Evolutionary conservation across 53 echinoderm and acorn worm species (phyloP), one percentile per base, ranked within the genome.

Genomic region (Stichopus horrens): DNA sequence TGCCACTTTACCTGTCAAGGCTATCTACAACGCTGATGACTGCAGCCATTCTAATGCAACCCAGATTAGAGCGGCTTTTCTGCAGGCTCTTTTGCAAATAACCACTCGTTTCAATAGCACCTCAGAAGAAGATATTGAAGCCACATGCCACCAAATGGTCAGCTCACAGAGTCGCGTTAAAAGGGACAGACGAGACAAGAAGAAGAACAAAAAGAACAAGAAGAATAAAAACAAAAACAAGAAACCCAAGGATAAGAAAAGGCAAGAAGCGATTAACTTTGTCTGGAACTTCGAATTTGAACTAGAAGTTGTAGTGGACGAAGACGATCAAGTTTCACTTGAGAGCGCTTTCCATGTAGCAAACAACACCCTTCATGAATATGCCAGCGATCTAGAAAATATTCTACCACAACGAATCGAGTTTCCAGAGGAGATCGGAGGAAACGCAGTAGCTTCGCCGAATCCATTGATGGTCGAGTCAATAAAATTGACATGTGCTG

Each of bases 111-210:
- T 65, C 5, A 86, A 87, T 56, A 74, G 92, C 71, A 93, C 93
- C 86, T 81, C 88, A 18, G 86, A 90, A 6, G 86, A 90, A 74
- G 89, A 94, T 56, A 89, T 94, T 10, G 76, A 91, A 14, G 93
- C 93, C 21, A 90, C 83, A 0, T 94, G 95, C 18, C 93, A 93
- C 11, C 87, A 74, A 0, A 75, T 87, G 6, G 9, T 57, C 14
- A 57, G 77, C 4, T 21, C 76, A 7, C 5, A 8, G 14, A 37
- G 37, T 37, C 21, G 22, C 0, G 54, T 54, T 16, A 81, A 89
- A 7, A 21, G 52, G 8, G 60, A 74, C 10, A 85, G 90, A 18
- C 19, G 86, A 4, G 7, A 5, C 22, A 74, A 76, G 54, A 19
- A 55, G 54, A 19, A 81, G 58, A 19, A 76, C 19, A 58, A 63